These are phyloP conservation scores for Marmota flaviventris DNA, from an alignment of 2,113 vertebrate genomes.

Conservation along the genomic window DNA sequence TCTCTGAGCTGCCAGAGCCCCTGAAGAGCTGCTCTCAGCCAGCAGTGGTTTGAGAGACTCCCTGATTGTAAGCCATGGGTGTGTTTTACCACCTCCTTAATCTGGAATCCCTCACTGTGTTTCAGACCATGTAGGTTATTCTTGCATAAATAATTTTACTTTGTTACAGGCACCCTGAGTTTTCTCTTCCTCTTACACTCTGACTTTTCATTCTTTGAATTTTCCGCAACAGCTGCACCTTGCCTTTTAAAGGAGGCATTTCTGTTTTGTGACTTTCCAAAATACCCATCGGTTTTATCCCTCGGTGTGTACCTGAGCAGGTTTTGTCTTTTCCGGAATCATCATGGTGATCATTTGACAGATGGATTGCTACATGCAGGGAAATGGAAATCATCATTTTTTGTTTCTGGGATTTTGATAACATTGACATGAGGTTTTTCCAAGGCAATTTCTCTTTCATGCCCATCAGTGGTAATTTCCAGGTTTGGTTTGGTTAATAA, in stretches of 20 bases:
- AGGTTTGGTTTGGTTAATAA: conserved; percentile 23
- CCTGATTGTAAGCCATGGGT: neutral
- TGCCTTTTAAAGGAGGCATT: neutral
- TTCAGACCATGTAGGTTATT: neutral
- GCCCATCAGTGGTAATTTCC: neutral
- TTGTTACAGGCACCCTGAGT: neutral
- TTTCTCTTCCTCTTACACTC: neutral
- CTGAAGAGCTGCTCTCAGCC: no score
- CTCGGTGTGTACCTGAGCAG: neutral
- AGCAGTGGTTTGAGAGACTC: fast-evolving
- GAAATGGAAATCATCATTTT: conserved; percentile 37
- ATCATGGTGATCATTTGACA: neutral
- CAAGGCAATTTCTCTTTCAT: conserved; percentile 3
- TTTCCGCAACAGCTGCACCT: neutral
- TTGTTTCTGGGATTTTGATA: neutral
- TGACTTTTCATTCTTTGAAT: neutral
- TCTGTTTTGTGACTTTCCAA: neutral
- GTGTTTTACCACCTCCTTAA: fast-evolving
- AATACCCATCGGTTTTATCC: neutral
- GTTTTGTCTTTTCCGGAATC: neutral
- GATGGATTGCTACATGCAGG: conserved; percentile 27
- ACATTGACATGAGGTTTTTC: conserved; percentile 63
- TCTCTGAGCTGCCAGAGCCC: neutral
- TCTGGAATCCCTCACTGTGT: neutral
- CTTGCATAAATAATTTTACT: neutral